Evolutionary conservation across 2,113 vertebrate genomes (phyloP), one percentile per base, ranked within the genome.

Genomic region (Zosterops hypoxanthus): DNA sequence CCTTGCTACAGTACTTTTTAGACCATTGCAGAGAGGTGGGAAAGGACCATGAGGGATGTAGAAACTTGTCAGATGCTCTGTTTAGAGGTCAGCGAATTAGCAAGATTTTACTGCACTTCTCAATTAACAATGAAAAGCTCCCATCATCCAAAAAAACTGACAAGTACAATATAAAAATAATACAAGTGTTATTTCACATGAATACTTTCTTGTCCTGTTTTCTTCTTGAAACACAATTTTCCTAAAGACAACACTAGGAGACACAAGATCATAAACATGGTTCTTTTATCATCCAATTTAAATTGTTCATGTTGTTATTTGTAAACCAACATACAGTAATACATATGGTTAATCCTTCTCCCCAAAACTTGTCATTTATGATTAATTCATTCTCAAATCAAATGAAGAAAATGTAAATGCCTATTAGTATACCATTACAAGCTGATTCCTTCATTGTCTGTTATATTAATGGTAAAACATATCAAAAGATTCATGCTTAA

Each of bases 31-130:
- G 92, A 91, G 93, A 96, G 92, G 86, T 82, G 89, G 90, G 53
- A 81, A 84, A 66, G 93, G 91, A 95, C 42, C 81, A 72, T 42
- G 4, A 17, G 78, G 68, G 92, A 81, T 9, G 55, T 31, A 61
- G 57, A 66, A 86, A 93, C 78, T 63, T 89, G 47, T 18, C 2
- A 8, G 82, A 81, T 83, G 94, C 65, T 90, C 84, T 73, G 84
- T 89, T 95, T 63, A 91, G 94, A 17, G 8, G 70, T 95, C 84
- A 96, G 95, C 57, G 46, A 95, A 97, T 94, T 94, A 97, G 95
- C 91, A 96, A 94, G 92, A 91, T 97, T 97, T 97, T 95, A 94
- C 91, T 96, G 95, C 84, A 92, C 79, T 95, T 96, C 83, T 92
- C 86, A 90, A 69, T 75, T 56, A 79, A 95, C 92, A 94, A 64